Percentiles rank a stretch among this genome's conserved stretches.
These are phyloP conservation scores for Alethe diademata DNA, from an alignment of 2,113 vertebrate genomes.

Conservation along the genomic window DNA sequence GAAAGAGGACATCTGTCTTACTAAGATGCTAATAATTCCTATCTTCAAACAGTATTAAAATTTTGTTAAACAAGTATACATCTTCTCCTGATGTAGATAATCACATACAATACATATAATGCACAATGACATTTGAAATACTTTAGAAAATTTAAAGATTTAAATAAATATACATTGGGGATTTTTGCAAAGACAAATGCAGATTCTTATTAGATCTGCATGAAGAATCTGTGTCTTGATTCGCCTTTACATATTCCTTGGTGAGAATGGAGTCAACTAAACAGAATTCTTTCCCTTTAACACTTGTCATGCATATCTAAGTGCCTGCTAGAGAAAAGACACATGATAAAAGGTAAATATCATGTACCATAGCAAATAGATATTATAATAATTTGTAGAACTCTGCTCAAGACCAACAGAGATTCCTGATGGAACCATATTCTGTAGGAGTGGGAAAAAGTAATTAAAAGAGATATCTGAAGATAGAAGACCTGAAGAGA, in stretches of 20 bases:
- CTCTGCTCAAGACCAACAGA: not conserved
- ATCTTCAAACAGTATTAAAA: not conserved
- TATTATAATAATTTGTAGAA: not conserved
- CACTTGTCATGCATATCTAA: constrained; percentile 4
- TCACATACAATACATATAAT: not conserved
- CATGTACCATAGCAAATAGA: not conserved
- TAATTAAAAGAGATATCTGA: not conserved
- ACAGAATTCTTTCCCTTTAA: not conserved
- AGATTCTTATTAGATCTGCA: not conserved
- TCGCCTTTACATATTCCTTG: not conserved
- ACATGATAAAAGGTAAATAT: not conserved
- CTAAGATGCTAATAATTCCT: not conserved
- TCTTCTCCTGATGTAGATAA: not conserved
- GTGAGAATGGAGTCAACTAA: not conserved
- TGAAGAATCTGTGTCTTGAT: not conserved
- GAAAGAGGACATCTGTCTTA: not conserved
- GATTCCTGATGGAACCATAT: not conserved
- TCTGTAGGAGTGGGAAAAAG: not conserved
- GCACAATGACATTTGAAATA: not conserved
- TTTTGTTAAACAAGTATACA: not conserved
- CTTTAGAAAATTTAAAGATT: not conserved
- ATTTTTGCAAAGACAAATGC: not conserved
- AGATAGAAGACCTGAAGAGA: not conserved
- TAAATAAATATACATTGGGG: not conserved
- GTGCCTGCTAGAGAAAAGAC: not conserved